Percentiles rank a stretch among this genome's conserved stretches.
phyloP scores from a whole-genome alignment of 2,888 invertebrate genomes.

The Diadegma fenestrale region DNA sequence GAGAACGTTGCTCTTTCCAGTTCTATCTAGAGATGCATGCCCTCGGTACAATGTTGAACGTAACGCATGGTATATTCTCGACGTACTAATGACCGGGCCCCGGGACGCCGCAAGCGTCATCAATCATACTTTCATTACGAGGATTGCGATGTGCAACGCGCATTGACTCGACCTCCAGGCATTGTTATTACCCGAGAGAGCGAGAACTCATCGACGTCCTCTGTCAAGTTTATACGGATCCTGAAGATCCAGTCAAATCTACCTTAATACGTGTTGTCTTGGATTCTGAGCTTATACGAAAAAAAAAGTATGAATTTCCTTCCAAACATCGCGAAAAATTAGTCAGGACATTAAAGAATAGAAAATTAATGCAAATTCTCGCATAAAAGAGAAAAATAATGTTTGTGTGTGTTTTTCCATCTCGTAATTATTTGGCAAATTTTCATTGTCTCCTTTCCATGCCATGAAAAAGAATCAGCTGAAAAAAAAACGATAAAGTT shows the following conservation, averaged over 20 bases:
- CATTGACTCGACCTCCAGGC: conserved; percentile 81
- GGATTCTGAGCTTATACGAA: background rate
- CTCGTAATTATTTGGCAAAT: background rate
- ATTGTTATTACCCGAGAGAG: conserved; percentile 57
- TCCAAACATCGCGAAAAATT: background rate
- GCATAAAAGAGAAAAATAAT: too few relatives aligned
- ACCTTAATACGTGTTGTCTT: conserved; percentile 25
- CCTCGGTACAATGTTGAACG: conserved; percentile 24
- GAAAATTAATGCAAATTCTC: too few relatives aligned
- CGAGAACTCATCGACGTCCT: conserved; percentile 46
- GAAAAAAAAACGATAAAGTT: background rate
- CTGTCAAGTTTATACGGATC: conserved; percentile 21
- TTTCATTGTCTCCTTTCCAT: background rate
- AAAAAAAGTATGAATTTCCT: background rate
- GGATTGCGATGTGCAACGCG: conserved; percentile 80
- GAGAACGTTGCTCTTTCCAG: conserved; percentile 18
- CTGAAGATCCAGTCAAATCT: conserved; percentile 41
- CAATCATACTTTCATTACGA: conserved; percentile 85
- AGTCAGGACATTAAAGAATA: too few relatives aligned
- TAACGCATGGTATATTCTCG: conserved; percentile 65
- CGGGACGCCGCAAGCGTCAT: conserved; percentile 79
- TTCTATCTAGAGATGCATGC: conserved; percentile 20
- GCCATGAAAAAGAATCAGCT: background rate
- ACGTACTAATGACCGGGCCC: conserved; percentile 80
- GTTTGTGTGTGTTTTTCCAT: too few relatives aligned